These are phyloP conservation scores for Gymnoscopelus braueri DNA, from an alignment of 2,797 vertebrate species.

Conservation along the genomic window DNA sequence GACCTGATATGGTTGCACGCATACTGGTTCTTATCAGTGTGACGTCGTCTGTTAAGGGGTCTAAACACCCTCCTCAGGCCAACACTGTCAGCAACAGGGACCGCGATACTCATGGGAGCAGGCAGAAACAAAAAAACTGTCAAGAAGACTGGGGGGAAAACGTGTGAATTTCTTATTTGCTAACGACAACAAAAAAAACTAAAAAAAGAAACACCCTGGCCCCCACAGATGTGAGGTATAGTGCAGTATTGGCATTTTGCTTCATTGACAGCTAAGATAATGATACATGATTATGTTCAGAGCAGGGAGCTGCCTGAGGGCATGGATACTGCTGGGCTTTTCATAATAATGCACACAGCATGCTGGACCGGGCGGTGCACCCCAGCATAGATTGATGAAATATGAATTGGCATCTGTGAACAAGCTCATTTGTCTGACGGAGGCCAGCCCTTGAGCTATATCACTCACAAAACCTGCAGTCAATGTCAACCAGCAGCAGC, in stretches of 20 bases:
- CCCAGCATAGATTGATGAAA: constrained; percentile 52
- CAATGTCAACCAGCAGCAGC: constrained; percentile 28
- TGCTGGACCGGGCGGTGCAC: constrained; percentile 26
- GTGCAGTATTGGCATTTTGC: constrained; percentile 48
- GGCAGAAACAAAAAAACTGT: no score
- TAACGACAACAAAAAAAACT: constrained; percentile 55
- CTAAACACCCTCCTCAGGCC: no score
- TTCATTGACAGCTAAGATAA: constrained; percentile 64
- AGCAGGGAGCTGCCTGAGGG: constrained; percentile 53
- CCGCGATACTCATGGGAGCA: no score
- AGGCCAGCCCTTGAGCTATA: constrained; percentile 31
- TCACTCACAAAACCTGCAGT: constrained; percentile 40
- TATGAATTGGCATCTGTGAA: constrained; percentile 44
- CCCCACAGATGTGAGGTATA: constrained; percentile 27
- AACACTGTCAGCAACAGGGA: no score
- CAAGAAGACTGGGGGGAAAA: no score
- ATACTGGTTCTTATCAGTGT: no score
- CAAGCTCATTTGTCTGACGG: constrained; percentile 40
- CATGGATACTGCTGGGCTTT: constrained; percentile 54
- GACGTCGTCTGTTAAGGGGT: no score
- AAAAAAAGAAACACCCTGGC: constrained; percentile 19
- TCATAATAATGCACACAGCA: constrained; percentile 51
- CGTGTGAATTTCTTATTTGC: constrained; percentile 34
- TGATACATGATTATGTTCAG: constrained; percentile 61
- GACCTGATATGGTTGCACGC: no score